Percentiles rank a stretch among this genome's conserved stretches.
Evolutionary conservation across 2,888 invertebrate species (phyloP).

Genomic region (Ichneumoninae sp.): DNA sequence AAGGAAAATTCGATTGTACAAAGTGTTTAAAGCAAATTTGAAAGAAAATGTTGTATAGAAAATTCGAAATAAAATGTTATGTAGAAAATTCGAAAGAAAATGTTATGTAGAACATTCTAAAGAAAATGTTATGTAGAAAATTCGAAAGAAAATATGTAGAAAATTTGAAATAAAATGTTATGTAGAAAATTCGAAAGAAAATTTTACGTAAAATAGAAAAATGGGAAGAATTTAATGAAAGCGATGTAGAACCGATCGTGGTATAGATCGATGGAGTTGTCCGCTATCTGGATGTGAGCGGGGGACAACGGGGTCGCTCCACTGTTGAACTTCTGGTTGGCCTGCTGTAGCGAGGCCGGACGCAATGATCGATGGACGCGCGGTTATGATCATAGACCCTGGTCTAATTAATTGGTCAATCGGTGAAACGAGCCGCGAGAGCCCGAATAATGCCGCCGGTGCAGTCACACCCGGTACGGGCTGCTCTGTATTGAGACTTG

Average conservation of each 20-base stretch:
- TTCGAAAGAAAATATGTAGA: background rate
- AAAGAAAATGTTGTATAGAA: background rate
- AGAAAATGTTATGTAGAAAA: background rate
- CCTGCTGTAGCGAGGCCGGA: background rate
- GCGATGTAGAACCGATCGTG: background rate
- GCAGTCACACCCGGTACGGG: background rate
- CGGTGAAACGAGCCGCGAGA: conserved; percentile 4
- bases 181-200: too few species aligned
- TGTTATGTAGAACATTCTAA: too few species aligned
- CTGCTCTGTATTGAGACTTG: conserved; percentile 10
- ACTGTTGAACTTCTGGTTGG: background rate
- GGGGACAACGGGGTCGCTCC: background rate
- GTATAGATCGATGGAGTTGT: background rate
- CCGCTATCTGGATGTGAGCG: background rate
- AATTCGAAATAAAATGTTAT: too few species aligned
- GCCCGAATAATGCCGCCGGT: conserved; percentile 7
- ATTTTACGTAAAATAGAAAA: background rate
- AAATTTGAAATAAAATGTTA: too few species aligned
- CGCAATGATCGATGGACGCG: background rate
- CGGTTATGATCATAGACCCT: conserved; percentile 6
- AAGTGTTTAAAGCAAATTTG: background rate
- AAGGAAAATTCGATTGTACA: background rate
- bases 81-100: too few species aligned
- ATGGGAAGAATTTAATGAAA: background rate
- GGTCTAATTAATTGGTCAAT: conserved; percentile 32